Conservation (phyloP, 2,797 vertebrate species). For the Gobionotothen gibberifrons region DNA sequence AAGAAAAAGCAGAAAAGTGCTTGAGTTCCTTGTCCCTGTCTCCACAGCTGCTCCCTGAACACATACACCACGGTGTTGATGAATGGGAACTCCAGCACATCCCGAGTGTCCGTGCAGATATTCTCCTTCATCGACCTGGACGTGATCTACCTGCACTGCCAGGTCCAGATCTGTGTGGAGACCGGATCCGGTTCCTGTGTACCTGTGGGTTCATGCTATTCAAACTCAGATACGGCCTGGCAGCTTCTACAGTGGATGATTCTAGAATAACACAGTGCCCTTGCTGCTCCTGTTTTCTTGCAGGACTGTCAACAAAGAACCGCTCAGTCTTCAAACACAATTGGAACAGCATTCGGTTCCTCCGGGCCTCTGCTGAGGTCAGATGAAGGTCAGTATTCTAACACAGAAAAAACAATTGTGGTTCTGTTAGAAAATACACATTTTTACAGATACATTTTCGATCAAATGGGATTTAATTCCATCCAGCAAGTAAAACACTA, state of each 20-base stretch:
- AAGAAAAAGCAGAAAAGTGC: background rate
- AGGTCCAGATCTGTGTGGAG: constrained; percentile 88
- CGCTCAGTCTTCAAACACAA: constrained; percentile 64
- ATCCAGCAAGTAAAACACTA: constrained; percentile 5
- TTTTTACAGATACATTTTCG: background rate
- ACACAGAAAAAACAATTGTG: background rate
- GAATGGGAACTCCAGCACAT: constrained; percentile 88
- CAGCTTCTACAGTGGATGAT: background rate
- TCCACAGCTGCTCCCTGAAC: constrained; percentile 87
- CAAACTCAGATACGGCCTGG: background rate
- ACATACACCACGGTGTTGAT: constrained; percentile 81
- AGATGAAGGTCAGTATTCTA: constrained; percentile 61
- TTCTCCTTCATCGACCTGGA: constrained; percentile 88
- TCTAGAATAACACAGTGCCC: background rate
- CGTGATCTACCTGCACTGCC: constrained; percentile 91
- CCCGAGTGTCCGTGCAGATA: constrained; percentile 88
- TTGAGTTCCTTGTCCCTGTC: constrained; percentile 6
- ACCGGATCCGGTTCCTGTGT: constrained; percentile 78
- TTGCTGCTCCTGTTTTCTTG: constrained; percentile 19
- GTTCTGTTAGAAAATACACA: background rate
- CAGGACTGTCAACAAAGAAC: constrained; percentile 71
- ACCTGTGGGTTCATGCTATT: constrained; percentile 78
- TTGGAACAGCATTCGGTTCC: constrained; percentile 60
- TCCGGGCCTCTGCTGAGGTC: constrained; percentile 75
- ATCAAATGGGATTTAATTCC: constrained; percentile 1